phyloP scores from a whole-genome alignment of 2,888 invertebrate genomes.

The Mesoligia furuncula region DNA sequence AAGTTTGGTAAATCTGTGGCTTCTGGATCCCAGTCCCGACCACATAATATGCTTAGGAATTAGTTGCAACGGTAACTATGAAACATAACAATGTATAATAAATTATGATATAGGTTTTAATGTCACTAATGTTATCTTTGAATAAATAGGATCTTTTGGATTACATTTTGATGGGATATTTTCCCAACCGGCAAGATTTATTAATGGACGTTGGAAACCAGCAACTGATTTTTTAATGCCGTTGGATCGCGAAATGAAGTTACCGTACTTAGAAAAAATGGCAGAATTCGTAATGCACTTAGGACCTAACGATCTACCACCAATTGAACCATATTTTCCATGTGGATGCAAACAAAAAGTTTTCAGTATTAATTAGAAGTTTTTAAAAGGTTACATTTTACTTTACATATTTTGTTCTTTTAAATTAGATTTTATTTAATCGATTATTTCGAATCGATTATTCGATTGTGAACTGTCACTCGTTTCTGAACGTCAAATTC shows the following conservation, averaged over 20 bases:
- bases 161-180: constrained; percentile 88
- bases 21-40: constrained; percentile 78
- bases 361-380: constrained; percentile 29
- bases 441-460: constrained; percentile 22
- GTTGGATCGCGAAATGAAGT: constrained; percentile 79
- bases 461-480: constrained; percentile 30
- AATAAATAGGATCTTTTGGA: constrained; percentile 87
- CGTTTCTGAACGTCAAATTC: constrained; percentile 55
- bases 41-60: constrained; percentile 89
- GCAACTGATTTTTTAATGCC: constrained; percentile 79
- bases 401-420: no score
- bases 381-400: neutral
- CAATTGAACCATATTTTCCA: constrained; percentile 70
- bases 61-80: constrained; percentile 86
- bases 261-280: constrained; percentile 80
- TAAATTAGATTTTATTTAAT: neutral
- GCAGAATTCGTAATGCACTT: constrained; percentile 76
- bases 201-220: constrained; percentile 85
- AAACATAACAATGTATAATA: neutral
- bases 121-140: constrained; percentile 18
- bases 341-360: constrained; percentile 75
- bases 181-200: constrained; percentile 89
- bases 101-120: neutral
- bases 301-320: constrained; percentile 74
- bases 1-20: constrained; percentile 89